These are phyloP conservation scores for Drosophila multiciliata DNA, from an alignment of 2,888 invertebrate species.

Conservation along the genomic window DNA sequence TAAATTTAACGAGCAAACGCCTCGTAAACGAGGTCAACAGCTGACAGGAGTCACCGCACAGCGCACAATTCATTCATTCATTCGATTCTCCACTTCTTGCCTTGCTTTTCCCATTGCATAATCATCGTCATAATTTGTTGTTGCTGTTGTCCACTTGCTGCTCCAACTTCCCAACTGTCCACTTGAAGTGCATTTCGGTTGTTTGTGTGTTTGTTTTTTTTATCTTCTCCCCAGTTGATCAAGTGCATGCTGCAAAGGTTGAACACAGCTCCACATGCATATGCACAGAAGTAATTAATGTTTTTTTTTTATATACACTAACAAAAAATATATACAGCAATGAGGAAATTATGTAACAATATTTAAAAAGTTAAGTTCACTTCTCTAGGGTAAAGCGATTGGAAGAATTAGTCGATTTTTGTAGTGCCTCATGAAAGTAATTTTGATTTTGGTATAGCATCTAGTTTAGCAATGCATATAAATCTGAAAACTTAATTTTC, in stretches of 20 bases:
- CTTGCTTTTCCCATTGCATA: slow-evolving; percentile 61
- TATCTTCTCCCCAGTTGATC: slow-evolving; percentile 53
- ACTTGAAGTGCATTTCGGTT: slow-evolving; percentile 69
- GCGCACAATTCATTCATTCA: slow-evolving; percentile 41
- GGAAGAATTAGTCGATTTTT: neutral
- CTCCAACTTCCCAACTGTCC: slow-evolving; percentile 57
- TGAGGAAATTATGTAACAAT: slow-evolving; percentile 5
- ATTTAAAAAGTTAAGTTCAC: neutral
- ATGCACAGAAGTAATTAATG: slow-evolving; percentile 61
- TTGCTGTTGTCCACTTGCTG: slow-evolving; percentile 61
- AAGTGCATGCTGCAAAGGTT: slow-evolving; percentile 67
- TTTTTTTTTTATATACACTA: slow-evolving; percentile 34
- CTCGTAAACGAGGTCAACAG: slow-evolving; percentile 66
- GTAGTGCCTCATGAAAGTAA: neutral
- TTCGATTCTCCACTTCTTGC: slow-evolving; percentile 34
- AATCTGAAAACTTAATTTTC: neutral
- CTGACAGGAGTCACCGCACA: slow-evolving; percentile 49
- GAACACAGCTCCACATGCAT: slow-evolving; percentile 64
- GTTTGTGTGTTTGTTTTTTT: slow-evolving; percentile 19
- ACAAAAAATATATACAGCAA: neutral
- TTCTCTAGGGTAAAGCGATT: neutral
- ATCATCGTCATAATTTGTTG: slow-evolving; percentile 51
- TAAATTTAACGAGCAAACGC: slow-evolving; percentile 31
- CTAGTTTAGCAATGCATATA: neutral
- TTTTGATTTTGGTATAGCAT: neutral